Evolutionary conservation across 2,797 vertebrate species (phyloP).

Genomic region (Acipenser oxyrinchus): DNA sequence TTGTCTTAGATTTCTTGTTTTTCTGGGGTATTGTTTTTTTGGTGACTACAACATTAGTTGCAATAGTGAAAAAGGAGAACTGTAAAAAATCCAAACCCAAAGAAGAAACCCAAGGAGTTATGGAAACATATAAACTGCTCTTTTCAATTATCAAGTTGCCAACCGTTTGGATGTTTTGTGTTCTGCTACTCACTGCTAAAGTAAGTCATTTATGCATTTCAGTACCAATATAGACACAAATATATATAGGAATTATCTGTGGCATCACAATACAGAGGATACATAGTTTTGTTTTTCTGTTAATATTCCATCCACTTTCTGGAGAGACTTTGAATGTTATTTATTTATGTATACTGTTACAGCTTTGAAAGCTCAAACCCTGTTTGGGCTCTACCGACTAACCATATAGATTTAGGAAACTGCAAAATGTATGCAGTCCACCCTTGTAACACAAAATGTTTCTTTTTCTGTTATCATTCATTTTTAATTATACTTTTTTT

Average conservation of each 20-base stretch:
- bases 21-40: constrained; percentile 92
- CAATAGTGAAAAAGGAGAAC: constrained; percentile 84
- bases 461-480: neutral
- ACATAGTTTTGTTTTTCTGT: no score
- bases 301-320: no score
- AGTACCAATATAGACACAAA: no score
- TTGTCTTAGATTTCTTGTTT: constrained; percentile 83
- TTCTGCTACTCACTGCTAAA: constrained; percentile 87
- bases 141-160: constrained; percentile 89
- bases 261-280: no score
- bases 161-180: constrained; percentile 84
- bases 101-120: constrained; percentile 82
- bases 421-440: no score
- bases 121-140: constrained; percentile 83
- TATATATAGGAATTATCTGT: no score
- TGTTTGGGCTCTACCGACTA: no score
- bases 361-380: no score
- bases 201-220: constrained; percentile 41
- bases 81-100: constrained; percentile 47
- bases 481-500: constrained; percentile 18
- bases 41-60: constrained; percentile 87
- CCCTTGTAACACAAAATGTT: no score
- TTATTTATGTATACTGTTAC: neutral
- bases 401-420: no score
- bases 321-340: no score